phyloP scores from a whole-genome alignment of 2,888 invertebrate genomes.

The Odontocolon sp. region DNA sequence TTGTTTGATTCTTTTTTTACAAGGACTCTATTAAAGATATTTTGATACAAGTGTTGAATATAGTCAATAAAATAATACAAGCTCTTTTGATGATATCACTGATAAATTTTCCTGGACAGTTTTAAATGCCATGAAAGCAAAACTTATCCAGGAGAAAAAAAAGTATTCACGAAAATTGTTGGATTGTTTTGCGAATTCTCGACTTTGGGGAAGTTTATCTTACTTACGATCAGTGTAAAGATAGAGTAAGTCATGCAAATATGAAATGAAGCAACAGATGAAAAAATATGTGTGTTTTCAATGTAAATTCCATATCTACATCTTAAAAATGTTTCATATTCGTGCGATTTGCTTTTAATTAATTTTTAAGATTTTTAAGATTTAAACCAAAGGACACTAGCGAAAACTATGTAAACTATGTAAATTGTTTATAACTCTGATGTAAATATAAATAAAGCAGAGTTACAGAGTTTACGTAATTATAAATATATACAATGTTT shows the following conservation, averaged over 20 bases:
- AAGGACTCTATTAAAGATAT: neutral
- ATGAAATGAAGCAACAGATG: too few species aligned
- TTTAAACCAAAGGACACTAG: neutral
- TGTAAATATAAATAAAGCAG: neutral
- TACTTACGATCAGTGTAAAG: neutral
- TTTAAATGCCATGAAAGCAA: neutral
- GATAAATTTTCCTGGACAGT: neutral
- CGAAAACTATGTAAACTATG: neutral
- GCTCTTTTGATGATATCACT: neutral
- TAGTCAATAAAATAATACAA: neutral
- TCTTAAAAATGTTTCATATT: too few species aligned
- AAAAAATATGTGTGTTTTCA: too few species aligned
- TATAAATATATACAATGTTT: slow-evolving; percentile 12
- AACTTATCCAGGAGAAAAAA: neutral
- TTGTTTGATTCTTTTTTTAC: neutral
- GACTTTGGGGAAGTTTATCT: neutral
- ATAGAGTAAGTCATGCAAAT: too few species aligned
- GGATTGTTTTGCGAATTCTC: neutral
- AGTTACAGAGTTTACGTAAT: neutral
- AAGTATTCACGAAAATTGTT: neutral
- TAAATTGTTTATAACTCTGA: neutral
- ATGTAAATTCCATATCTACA: too few species aligned
- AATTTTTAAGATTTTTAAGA: neutral
- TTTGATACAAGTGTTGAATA: neutral
- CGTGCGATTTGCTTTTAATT: too few species aligned